Evolutionary conservation across 2,797 vertebrate genomes (phyloP), one percentile per base, ranked within the genome.

Genomic region (Philypnodon macrostomus): DNA sequence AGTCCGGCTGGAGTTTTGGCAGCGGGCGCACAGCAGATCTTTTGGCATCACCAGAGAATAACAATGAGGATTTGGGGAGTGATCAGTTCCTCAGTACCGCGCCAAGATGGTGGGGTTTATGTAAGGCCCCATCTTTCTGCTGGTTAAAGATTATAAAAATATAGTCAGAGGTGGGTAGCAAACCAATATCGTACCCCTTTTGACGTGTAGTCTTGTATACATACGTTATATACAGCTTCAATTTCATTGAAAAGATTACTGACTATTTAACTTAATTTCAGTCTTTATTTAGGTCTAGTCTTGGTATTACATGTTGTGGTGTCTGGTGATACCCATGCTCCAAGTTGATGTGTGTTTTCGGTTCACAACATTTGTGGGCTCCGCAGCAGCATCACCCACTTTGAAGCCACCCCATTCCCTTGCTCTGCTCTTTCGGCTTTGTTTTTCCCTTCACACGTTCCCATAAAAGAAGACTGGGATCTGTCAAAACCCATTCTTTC

Each of bases 21-120:
- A 72, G 69, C 69, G 75, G 75, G 75, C 63, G 64, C 72, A 55
- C 58, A 30, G 76, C 75, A 83, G 82, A 86, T 85, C 83, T 67
- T 58, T 65, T 50, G 41, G 78, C 81, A 85, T 84, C 80, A 79
- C 61, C 70, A 60, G 72, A 70, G 86, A 89, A 87, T 87, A 85
- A 79, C 81, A 89, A 88, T 86, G 77, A 87, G 80, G 81, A 70
- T 64, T 84, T 85, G 81, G 73, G 70, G 61, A 81, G 74, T 80
- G 85, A 86, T 87, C 80, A 85, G 75, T 73, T 77, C 65, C 71
- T 70, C 58, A 77, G 73, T 71, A 66, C 63, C 56, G 63, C 73
- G 68, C 79, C 81, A 63, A 67, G 74, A 77, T 77, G 68, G 69
- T 49, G 57, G 63, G 77, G 77, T 82, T 85, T 83, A 68, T 62